These are phyloP conservation scores for Orthonevra nobilis DNA, from an alignment of 2,888 invertebrate species.

Conservation along the genomic window DNA sequence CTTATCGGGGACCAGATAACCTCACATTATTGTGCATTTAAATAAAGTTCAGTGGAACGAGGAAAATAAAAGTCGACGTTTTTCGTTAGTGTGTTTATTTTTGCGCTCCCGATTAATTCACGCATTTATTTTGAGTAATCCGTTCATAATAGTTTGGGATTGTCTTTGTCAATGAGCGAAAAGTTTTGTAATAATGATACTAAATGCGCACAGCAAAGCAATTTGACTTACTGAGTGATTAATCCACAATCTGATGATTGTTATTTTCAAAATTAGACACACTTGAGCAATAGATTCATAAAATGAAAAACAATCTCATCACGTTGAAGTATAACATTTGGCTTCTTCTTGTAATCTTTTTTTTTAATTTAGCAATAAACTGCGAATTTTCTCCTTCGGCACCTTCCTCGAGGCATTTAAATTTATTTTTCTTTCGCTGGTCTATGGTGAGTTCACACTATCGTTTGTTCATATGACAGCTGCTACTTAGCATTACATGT, in stretches of 20 bases:
- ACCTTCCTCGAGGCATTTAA: background rate
- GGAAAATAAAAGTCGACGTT: slow-evolving; percentile 25
- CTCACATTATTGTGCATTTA: slow-evolving; percentile 43
- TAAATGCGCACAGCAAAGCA: background rate
- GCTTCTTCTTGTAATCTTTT: background rate
- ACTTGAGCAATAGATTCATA: background rate
- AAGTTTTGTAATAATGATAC: background rate
- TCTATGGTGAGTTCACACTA: slow-evolving; percentile 48
- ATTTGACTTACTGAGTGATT: slow-evolving; percentile 17
- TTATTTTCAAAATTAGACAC: slow-evolving; percentile 41
- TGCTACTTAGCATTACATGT: slow-evolving; percentile 34
- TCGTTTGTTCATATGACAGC: slow-evolving; percentile 34
- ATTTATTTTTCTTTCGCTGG: slow-evolving; percentile 16
- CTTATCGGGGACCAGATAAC: slow-evolving; percentile 39
- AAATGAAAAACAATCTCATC: slow-evolving; percentile 4
- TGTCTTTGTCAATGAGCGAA: no score
- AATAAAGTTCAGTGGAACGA: slow-evolving; percentile 33
- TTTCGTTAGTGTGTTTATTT: slow-evolving; percentile 41
- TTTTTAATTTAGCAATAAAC: slow-evolving; percentile 1
- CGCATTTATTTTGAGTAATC: background rate
- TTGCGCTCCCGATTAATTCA: background rate
- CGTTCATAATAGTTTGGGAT: background rate
- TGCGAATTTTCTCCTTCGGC: slow-evolving; percentile 40
- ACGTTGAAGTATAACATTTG: slow-evolving; percentile 13
- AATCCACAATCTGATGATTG: slow-evolving; percentile 28